Evolutionary conservation across 1,140 invertebrate genomes (phyloP).

Genomic region (Fopius arisanus): DNA sequence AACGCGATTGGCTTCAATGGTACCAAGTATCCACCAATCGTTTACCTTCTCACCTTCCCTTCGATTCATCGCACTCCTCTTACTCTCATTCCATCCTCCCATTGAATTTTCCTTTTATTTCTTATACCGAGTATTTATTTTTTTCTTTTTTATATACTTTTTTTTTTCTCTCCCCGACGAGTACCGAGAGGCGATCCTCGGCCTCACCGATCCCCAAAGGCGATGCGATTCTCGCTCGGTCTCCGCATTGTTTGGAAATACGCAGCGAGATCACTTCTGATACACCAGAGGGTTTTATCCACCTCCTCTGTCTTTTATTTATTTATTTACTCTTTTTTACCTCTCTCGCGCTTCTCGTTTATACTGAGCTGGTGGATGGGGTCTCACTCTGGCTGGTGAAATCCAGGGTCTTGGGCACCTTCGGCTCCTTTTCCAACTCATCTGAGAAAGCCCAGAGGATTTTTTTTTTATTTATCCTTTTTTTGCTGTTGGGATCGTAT

Average conservation of each 20-base stretch:
- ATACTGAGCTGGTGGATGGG: background rate
- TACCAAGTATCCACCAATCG: constrained; percentile 29
- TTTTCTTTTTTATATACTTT: too few relatives aligned
- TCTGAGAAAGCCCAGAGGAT: background rate
- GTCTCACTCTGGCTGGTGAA: constrained; percentile 15
- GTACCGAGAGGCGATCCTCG: constrained; percentile 9
- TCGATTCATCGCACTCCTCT: constrained; percentile 18
- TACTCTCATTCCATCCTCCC: background rate
- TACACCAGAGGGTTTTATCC: constrained; percentile 39
- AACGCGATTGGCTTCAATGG: constrained; percentile 19
- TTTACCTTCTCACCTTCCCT: constrained; percentile 28
- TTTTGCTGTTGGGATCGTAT: constrained; percentile 41
- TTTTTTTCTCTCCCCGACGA: too few relatives aligned
- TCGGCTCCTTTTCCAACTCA: constrained; percentile 25
- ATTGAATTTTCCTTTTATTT: background rate
- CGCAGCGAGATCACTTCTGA: constrained; percentile 51
- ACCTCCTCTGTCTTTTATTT: constrained; percentile 18
- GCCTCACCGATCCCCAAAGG: constrained; percentile 22
- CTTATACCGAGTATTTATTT: background rate
- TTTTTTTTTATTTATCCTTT: background rate
- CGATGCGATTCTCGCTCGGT: constrained; percentile 40
- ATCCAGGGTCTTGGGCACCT: background rate
- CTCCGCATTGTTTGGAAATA: constrained; percentile 62
- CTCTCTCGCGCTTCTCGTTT: constrained; percentile 22
- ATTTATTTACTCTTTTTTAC: constrained; percentile 8